These are phyloP conservation scores for Salarias fasciatus DNA, from an alignment of 2,797 vertebrate species.

Conservation along the genomic window DNA sequence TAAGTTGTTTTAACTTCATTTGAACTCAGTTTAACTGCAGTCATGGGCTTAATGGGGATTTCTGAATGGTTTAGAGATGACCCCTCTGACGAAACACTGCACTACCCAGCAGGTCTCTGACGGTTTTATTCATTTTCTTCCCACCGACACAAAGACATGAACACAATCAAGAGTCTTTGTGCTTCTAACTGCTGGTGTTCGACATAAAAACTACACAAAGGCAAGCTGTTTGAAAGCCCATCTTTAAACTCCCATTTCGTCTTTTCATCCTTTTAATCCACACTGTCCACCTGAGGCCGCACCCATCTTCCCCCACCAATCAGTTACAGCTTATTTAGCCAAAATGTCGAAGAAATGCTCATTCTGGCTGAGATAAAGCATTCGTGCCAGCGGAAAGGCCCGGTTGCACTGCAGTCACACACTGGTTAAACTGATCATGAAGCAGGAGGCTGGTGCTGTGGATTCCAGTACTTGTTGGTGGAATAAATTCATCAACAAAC, in stretches of 20 bases:
- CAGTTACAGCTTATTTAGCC: conserved; percentile 40
- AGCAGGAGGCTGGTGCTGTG: conserved; percentile 1
- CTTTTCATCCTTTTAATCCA: conserved; percentile 21
- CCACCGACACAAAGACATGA: background rate
- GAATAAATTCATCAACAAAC: no score
- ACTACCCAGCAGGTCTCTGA: background rate
- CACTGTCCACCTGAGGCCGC: conserved; percentile 25
- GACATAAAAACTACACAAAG: background rate
- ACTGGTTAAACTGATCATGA: conserved; percentile 37
- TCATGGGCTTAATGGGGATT: background rate
- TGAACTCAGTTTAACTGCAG: background rate
- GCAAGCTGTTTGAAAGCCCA: background rate
- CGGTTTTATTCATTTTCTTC: background rate
- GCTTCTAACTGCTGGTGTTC: background rate
- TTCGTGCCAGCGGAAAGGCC: conserved; percentile 30
- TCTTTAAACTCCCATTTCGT: conserved; percentile 12
- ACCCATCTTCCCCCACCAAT: conserved; percentile 20
- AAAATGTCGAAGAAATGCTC: conserved; percentile 40
- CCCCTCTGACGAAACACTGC: background rate
- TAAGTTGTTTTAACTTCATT: background rate
- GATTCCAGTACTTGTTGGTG: no score
- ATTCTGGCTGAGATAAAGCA: conserved; percentile 43
- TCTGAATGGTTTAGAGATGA: background rate
- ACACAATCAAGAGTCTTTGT: background rate
- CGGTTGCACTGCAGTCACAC: conserved; percentile 26